Percentiles rank a stretch among this genome's conserved stretches.
Conservation (phyloP, 2,888 invertebrate species). For the Peribatodes rhomboidaria region DNA sequence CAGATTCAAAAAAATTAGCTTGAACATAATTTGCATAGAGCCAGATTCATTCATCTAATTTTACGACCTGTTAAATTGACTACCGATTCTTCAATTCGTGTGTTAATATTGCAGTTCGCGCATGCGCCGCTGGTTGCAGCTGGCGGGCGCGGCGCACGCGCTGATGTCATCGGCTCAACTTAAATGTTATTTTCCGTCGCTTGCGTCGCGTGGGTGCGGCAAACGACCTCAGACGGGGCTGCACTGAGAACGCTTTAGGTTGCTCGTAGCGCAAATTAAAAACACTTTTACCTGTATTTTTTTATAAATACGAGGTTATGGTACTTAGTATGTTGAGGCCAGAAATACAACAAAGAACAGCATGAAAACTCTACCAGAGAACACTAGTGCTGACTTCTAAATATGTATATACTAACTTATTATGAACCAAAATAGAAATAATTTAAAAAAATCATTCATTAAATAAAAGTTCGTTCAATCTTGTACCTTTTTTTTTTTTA, state of each 20-base stretch:
- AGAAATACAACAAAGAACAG: too few relatives aligned
- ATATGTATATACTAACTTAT: too few relatives aligned
- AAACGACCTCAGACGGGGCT: slow-evolving; percentile 63
- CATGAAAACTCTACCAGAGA: too few relatives aligned
- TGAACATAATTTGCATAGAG: neutral
- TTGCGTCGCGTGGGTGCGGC: slow-evolving; percentile 78
- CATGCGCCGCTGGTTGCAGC: slow-evolving; percentile 60
- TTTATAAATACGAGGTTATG: too few relatives aligned
- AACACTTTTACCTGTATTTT: neutral
- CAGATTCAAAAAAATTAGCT: neutral
- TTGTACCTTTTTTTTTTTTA: too few relatives aligned
- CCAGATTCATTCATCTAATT: slow-evolving; percentile 2
- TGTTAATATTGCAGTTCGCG: slow-evolving; percentile 51
- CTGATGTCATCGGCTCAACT: slow-evolving; percentile 83
- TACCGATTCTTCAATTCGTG: slow-evolving; percentile 31
- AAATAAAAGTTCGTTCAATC: too few relatives aligned
- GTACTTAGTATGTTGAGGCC: too few relatives aligned
- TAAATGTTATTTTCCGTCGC: slow-evolving; percentile 81
- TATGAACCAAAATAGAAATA: too few relatives aligned
- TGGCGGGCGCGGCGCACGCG: slow-evolving; percentile 68
- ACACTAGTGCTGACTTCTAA: too few relatives aligned
- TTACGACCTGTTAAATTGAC: neutral
- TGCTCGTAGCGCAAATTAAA: neutral
- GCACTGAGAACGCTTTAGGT: slow-evolving; percentile 48
- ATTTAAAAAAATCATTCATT: too few relatives aligned